phyloP scores from a whole-genome alignment of 2,113 vertebrate genomes.

The Solea solea region DNA sequence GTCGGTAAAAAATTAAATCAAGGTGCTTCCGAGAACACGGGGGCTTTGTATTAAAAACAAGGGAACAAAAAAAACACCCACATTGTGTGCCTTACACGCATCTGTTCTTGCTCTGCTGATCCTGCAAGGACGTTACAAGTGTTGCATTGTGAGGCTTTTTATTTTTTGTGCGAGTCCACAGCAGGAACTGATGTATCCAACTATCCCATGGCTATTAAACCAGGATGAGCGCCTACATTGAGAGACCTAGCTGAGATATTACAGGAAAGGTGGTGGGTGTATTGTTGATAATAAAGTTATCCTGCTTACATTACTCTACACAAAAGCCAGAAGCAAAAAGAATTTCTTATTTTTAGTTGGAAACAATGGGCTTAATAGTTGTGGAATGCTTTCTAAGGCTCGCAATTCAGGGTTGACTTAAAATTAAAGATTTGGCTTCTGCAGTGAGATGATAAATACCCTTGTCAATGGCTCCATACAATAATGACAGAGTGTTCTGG shows the following conservation, averaged over 20 bases:
- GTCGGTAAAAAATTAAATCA: constrained; percentile 87
- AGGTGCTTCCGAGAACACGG: constrained; percentile 92
- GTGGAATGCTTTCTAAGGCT: constrained; percentile 58
- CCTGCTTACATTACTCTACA: constrained; percentile 63
- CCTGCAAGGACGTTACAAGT: constrained; percentile 50
- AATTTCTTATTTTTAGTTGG: constrained; percentile 57
- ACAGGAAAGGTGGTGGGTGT: constrained; percentile 65
- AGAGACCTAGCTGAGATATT: constrained; percentile 53
- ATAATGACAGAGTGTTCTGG: constrained; percentile 72
- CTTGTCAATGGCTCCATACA: constrained; percentile 63
- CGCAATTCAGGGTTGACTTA: constrained; percentile 44
- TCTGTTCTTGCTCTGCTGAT: constrained; percentile 60
- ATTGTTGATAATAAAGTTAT: constrained; percentile 64
- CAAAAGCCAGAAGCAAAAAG: constrained; percentile 61
- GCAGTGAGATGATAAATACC: constrained; percentile 70
- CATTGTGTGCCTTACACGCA: constrained; percentile 54
- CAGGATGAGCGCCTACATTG: constrained; percentile 44
- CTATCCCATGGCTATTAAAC: constrained; percentile 40
- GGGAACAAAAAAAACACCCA: constrained; percentile 29
- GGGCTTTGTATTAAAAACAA: constrained; percentile 40
- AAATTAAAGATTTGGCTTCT: constrained; percentile 65
- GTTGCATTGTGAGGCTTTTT: constrained; percentile 51
- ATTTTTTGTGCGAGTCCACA: constrained; percentile 8
- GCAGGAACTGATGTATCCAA: constrained; percentile 46
- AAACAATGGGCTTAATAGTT: constrained; percentile 66